Conservation (phyloP, 2,888 invertebrate species). For the Dryadula phaetusa region DNA sequence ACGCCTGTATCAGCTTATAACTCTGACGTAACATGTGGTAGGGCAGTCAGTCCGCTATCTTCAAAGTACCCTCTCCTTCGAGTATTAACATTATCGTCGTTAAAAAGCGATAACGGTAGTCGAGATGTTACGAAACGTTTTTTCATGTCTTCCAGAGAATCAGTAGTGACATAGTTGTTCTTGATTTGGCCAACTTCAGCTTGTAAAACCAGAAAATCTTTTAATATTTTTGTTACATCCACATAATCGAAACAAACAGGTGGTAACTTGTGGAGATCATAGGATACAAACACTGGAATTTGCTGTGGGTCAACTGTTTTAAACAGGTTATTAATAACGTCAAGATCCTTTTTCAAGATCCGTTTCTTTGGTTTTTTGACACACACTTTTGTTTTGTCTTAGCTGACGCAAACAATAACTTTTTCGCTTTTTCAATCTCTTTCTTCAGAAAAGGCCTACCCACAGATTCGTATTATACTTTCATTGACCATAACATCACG, state of each 20-base stretch:
- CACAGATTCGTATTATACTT: neutral
- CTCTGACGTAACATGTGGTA: neutral
- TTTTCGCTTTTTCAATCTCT: neutral
- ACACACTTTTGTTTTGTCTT: conserved; percentile 6
- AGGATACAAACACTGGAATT: neutral
- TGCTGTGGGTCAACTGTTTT: neutral
- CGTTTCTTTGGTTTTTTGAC: no score
- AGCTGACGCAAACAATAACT: neutral
- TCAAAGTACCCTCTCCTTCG: neutral
- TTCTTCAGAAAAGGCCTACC: neutral
- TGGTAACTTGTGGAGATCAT: no score
- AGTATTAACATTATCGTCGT: neutral
- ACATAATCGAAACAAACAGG: neutral
- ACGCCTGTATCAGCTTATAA: no score
- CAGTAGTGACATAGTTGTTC: no score
- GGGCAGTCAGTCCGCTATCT: neutral
- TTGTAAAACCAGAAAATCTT: neutral
- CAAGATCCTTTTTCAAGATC: neutral
- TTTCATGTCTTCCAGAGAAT: no score
- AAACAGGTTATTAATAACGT: neutral
- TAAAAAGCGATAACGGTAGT: no score
- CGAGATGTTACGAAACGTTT: no score
- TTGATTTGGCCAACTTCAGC: neutral
- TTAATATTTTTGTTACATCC: neutral
- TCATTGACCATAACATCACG: neutral